Base-by-base conservation (phyloP, 2,888 invertebrate genomes). In the Aricia artaxerxes region DNA sequence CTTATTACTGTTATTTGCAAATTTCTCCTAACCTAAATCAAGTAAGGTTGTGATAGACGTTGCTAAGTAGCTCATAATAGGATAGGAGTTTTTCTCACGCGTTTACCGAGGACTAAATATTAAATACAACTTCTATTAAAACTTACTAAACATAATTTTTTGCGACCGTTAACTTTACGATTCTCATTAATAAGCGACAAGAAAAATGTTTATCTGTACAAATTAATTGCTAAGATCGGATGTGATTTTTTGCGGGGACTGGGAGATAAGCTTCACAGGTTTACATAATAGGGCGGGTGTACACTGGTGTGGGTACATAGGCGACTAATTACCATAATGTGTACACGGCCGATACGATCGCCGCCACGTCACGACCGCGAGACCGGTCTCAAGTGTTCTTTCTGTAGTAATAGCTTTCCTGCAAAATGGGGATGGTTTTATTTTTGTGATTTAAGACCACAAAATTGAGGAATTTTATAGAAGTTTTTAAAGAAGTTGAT, bases 281-380 rank as follows among this genome's bases (percentile, higher is more conserved):
- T 76, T 31, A 76, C 76, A 76, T 76, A 53, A 76, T 76, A 75
- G 53, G 76, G 76, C 57, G 53, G 76, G 57, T 53, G 76, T 69
- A 69, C 35, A 38, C 16, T 69, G 69, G 69, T 69, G 69, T 69
- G 69, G 69, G 69, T 76, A 76, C 76, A 76, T 53, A 76, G 31
- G 76, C 76, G 57, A 76, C 76, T 76, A 76, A 76, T 76, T 76
- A 76, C 76, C 76, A 76, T 76, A 76, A 76, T 76, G 76, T 76
- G 76, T 76, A 76, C 76, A 76, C 31, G 76, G 31, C 53, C 31
- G 76, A 76, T 76, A 76, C 24, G 35, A 76, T 76, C 76, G 49
- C 35, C 16, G 35, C 53, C 35, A 76, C 76, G 76, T 76, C 76
- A 57, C 76, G 76, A 57, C 16, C 6, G 5, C 6, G 5, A 44